Conservation (phyloP, 2,888 invertebrate genomes). For the Galeruca laticollis region DNA sequence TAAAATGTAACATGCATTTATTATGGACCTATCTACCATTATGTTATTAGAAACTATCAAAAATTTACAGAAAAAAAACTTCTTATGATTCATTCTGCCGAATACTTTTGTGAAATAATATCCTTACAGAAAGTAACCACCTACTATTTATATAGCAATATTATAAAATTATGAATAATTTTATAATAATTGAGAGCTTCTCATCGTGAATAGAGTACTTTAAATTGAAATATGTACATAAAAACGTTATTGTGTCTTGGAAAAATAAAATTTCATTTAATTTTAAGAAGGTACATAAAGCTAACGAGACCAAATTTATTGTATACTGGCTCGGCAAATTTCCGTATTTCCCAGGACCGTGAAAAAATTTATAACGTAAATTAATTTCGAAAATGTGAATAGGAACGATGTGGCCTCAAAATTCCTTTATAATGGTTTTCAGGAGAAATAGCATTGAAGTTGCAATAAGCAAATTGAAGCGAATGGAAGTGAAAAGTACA, state of each 20-base stretch:
- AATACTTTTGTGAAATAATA: no score
- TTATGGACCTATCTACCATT: no score
- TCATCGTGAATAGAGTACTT: neutral
- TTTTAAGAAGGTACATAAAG: neutral
- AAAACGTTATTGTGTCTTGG: neutral
- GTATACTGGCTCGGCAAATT: constrained; percentile 2
- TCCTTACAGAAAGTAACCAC: no score
- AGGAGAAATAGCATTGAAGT: neutral
- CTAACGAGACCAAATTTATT: neutral
- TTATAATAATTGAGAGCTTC: no score
- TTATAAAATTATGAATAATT: no score
- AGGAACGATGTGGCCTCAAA: neutral
- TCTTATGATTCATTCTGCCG: no score
- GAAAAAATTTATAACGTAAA: neutral
- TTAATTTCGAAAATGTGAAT: neutral
- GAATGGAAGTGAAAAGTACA: neutral
- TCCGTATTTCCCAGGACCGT: neutral
- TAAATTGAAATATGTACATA: neutral
- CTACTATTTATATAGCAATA: no score
- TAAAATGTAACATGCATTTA: no score
- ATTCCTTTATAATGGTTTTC: neutral
- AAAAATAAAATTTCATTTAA: neutral
- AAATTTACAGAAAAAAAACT: no score
- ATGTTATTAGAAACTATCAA: no score
- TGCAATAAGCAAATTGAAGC: neutral